Base-by-base conservation (phyloP, 2,888 invertebrate genomes). In the Coremacera marginata region DNA sequence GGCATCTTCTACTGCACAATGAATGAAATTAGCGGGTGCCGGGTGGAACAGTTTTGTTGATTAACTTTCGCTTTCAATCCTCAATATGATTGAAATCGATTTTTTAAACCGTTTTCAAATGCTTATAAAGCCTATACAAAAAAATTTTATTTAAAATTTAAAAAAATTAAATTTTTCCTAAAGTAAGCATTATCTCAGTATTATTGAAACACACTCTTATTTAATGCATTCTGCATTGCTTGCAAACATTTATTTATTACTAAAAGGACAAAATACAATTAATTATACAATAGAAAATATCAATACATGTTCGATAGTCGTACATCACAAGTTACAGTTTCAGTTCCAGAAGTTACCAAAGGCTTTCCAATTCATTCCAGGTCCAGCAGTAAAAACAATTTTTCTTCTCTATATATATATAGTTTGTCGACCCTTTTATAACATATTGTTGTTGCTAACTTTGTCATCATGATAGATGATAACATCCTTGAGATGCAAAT, bases 381-480 rank as follows among this genome's bases (percentile, higher is more conserved):
- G 16, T 63, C 27, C 31, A 16, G 14, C 31, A 49, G 31, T 49
- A 19, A 73, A 3, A 5, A 16, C 49, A 25, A n/a, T 9, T 73
- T 49, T 16, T 5, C 7, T 31, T 22, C 16, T 7, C 8, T 9
- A 34, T 31, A 57, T 34, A 19, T n/a, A 1, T 14, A 14, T 34
- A 16, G 44, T 11, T 14, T 11, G 7, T n/a, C n/a, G n/a, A n/a
- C n/a, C n/a, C 44, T 11, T 44, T 44, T 11, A 44, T 2, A 1
- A 63, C 16, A 63, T 63, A 14, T n/a, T 16, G 63, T 34, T 31
- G 27, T 31, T 63, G n/a, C 31, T 34, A 25, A 79, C 55, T 80
- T 78, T 82, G 77, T 85, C 82, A 14, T 86, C 83, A n/a, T 85
- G 84, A n/a, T 83, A 74, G 68, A 87, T 84, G 62, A 82, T n/a